phyloP scores from a whole-genome alignment of 2,113 vertebrate species.

The Mus pahari region DNA sequence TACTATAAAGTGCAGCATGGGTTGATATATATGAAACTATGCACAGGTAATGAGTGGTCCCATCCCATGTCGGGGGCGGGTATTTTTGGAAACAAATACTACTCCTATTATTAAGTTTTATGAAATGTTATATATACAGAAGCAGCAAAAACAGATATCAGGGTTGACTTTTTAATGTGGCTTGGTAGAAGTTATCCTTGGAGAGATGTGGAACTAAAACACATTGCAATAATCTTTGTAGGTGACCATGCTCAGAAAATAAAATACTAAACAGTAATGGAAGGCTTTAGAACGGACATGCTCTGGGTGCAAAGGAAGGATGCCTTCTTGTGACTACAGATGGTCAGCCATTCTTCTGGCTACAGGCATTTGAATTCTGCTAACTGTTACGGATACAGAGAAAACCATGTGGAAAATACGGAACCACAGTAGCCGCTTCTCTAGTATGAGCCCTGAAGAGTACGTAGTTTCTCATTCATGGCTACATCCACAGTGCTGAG shows the following conservation, averaged over 20 bases:
- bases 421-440: neutral
- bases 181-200: conserved; percentile 44
- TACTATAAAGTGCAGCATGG: conserved; percentile 49
- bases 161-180: conserved; percentile 12
- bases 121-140: conserved; percentile 28
- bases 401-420: neutral
- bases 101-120: conserved; percentile 59
- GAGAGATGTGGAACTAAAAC: conserved; percentile 22
- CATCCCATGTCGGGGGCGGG: neutral
- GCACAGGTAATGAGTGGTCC: conserved; percentile 30
- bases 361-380: neutral
- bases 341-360: neutral
- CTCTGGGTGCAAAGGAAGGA: neutral
- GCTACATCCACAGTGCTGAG: neutral
- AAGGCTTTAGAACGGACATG: neutral
- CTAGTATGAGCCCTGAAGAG: neutral
- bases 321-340: neutral
- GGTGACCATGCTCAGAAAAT: neutral
- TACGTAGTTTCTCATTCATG: neutral
- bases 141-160: conserved; percentile 40
- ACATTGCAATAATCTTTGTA: neutral
- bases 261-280: neutral
- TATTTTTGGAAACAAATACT: conserved; percentile 60
- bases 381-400: neutral
- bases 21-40: conserved; percentile 38